These are phyloP conservation scores for Bicyclus anynana DNA, from an alignment of 1,140 invertebrate genomes.

Conservation along the genomic window DNA sequence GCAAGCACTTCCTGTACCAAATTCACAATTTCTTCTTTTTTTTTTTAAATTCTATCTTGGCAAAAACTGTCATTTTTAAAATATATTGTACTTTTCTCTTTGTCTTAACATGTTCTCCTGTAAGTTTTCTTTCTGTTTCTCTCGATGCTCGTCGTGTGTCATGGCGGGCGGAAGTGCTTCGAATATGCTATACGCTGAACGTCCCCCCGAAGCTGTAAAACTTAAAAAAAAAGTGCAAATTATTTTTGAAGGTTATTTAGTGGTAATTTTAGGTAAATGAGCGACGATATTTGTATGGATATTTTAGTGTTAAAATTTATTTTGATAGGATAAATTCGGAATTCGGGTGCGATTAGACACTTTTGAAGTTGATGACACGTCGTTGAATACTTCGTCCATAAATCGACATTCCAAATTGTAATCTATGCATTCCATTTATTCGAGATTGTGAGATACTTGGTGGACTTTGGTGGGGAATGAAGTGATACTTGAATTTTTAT, in stretches of 20 bases:
- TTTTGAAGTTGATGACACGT: not conserved
- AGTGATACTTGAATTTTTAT: constrained; percentile 56
- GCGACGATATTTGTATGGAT: constrained; percentile 67
- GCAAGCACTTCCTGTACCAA: constrained; percentile 64
- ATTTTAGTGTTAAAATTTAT: constrained; percentile 64
- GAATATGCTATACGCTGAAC: constrained; percentile 62
- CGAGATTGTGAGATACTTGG: constrained; percentile 38
- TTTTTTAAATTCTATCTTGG: too few relatives aligned
- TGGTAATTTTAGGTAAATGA: constrained; percentile 59
- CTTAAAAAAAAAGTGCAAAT: constrained; percentile 68
- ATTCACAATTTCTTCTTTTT: too few relatives aligned
- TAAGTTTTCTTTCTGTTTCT: constrained; percentile 17
- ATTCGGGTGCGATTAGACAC: constrained; percentile 16
- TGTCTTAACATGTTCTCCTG: constrained; percentile 22
- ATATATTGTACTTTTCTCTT: too few relatives aligned
- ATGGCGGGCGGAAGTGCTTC: constrained; percentile 52
- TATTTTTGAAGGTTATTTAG: constrained; percentile 60
- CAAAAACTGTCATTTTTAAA: too few relatives aligned
- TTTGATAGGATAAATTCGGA: constrained; percentile 32
- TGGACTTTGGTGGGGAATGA: constrained; percentile 63
- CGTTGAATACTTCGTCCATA: constrained; percentile 10
- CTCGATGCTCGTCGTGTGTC: not conserved
- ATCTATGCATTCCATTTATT: constrained; percentile 60
- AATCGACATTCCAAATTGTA: constrained; percentile 47
- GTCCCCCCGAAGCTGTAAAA: constrained; percentile 65